A percentile compares a stretch with the other conserved stretches of the same genome.
Conservation (phyloP, 2,113 vertebrate genomes). For the Panthera leo region DNA sequence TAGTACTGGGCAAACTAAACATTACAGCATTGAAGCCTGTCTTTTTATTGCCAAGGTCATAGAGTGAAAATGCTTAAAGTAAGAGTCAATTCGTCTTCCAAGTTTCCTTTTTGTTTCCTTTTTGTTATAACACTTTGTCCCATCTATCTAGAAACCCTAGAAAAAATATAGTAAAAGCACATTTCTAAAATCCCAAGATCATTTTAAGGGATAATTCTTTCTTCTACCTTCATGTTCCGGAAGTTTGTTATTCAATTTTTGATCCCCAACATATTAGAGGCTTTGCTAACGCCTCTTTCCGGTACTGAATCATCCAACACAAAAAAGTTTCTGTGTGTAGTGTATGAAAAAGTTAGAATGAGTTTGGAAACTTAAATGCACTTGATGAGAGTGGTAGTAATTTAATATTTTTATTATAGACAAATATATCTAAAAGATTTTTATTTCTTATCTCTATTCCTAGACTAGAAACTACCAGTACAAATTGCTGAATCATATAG, state of each 20-base stretch:
- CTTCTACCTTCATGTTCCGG: conserved; percentile 2
- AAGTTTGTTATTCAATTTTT: conserved; percentile 2
- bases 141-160: conserved; percentile 32
- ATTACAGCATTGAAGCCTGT: conserved; percentile 26
- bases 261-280: conserved; percentile 59
- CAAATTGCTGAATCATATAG: neutral
- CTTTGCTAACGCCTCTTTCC: conserved; percentile 11
- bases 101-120: neutral
- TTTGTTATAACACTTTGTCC: conserved; percentile 14
- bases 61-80: conserved; percentile 45
- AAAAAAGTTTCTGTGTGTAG: neutral
- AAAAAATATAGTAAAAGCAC: conserved; percentile 38
- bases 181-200: conserved; percentile 58
- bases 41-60: conserved; percentile 65
- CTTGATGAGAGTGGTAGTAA: neutral
- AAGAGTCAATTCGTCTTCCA: conserved; percentile 48
- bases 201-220: conserved; percentile 51
- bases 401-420: neutral
- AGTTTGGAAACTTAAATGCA: neutral
- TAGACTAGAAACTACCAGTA: neutral
- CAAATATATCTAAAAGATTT: neutral
- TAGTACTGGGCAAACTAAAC: neutral
- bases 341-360: neutral
- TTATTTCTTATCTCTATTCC: neutral
- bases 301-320: neutral